A percentile compares a stretch with the other conserved stretches of the same genome.
phyloP scores from a whole-genome alignment of 2,113 vertebrate genomes.

The Condylura cristata region DNA sequence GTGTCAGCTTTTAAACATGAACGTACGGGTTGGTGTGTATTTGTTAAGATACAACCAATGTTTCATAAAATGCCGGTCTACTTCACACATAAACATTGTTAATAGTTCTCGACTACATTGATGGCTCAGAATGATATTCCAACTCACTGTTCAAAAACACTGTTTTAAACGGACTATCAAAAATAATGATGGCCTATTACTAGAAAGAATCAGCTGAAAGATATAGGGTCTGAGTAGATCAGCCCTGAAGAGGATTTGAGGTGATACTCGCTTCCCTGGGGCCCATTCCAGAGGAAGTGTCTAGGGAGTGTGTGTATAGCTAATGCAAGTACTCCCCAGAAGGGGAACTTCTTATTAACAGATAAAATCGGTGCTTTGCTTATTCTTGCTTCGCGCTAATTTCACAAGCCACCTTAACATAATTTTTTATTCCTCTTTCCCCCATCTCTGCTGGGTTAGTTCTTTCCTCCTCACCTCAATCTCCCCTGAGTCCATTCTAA shows the following conservation, averaged over 20 bases:
- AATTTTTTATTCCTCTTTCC: constrained; percentile 1
- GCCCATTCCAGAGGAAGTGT: not conserved
- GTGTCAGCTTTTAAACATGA: not conserved
- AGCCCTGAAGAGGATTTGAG: not conserved
- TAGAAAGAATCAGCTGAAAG: constrained; percentile 4
- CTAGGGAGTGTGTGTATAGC: not conserved
- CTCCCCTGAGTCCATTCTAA: not conserved
- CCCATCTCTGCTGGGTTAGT: not conserved
- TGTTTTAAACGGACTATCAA: not conserved
- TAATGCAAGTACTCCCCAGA: not conserved
- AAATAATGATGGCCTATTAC: not conserved
- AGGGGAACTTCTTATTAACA: not conserved
- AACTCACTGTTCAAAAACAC: not conserved
- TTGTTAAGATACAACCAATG: not conserved
- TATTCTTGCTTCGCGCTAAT: not conserved
- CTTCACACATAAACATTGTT: constrained; percentile 18
- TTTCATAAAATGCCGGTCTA: not conserved
- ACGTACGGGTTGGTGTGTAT: not conserved
- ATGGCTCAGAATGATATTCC: not conserved
- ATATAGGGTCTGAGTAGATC: not conserved
- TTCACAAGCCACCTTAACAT: not conserved
- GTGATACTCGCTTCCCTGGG: not conserved
- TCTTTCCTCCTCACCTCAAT: not conserved
- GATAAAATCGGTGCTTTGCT: not conserved
- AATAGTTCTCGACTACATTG: not conserved